These are phyloP conservation scores for Aselliscus stoliczkanus DNA, from an alignment of 2,797 vertebrate species.

Conservation along the genomic window DNA sequence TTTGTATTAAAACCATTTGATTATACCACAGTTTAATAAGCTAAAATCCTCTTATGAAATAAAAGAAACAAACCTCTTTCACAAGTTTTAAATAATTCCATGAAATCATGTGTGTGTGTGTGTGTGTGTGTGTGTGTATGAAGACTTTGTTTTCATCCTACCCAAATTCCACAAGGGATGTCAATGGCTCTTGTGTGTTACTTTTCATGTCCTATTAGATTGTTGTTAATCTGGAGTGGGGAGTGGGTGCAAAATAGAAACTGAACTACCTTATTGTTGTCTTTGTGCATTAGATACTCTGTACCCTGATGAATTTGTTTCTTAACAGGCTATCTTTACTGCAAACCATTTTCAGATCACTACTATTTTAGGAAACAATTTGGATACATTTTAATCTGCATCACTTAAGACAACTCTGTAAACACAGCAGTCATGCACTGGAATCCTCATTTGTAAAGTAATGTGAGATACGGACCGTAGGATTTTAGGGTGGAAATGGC, in stretches of 20 bases:
- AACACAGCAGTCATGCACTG: not conserved
- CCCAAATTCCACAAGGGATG: not conserved
- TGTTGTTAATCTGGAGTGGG: not conserved
- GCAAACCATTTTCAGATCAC: not conserved
- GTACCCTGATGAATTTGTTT: not conserved
- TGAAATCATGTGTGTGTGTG: not conserved
- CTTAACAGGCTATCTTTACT: not conserved
- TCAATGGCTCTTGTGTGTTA: not conserved
- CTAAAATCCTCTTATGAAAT: not conserved
- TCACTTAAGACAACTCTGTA: not conserved
- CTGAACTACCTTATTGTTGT: not conserved
- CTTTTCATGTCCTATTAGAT: not conserved
- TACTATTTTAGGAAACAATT: not conserved
- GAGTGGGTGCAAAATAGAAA: not conserved
- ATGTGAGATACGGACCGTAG: not conserved
- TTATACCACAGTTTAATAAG: not conserved
- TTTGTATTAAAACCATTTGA: not conserved
- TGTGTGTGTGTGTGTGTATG: not conserved
- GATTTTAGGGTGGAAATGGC: not conserved
- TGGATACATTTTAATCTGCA: not conserved
- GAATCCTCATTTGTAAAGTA: not conserved
- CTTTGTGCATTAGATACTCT: not conserved
- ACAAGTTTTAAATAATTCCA: not conserved
- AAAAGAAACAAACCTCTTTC: not conserved
- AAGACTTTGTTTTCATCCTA: not conserved